phyloP scores from a whole-genome alignment of 1,140 invertebrate genomes.

The Whitmania pigra region DNA sequence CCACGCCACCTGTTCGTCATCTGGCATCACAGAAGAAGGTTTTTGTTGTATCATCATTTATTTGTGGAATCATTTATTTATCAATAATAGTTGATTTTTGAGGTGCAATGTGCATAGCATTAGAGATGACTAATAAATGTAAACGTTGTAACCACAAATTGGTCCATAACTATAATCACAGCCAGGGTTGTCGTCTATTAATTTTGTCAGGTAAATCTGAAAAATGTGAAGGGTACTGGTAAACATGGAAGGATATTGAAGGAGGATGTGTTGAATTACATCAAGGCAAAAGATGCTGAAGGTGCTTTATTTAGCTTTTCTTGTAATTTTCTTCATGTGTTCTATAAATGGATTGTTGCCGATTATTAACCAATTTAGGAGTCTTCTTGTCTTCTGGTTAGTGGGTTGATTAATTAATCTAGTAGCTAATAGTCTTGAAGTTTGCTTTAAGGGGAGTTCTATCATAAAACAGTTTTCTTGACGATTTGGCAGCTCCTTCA shows the following conservation, averaged over 20 bases:
- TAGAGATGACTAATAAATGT: too few species aligned
- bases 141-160: too few species aligned
- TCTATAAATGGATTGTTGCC: neutral
- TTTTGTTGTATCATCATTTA: conserved; percentile 26
- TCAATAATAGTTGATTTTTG: too few species aligned
- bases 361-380: neutral
- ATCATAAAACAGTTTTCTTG: too few species aligned
- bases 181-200: neutral
- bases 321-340: neutral
- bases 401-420: too few species aligned
- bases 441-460: too few species aligned
- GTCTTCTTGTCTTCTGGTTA: too few species aligned
- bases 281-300: conserved; percentile 24
- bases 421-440: too few species aligned
- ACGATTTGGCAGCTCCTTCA: conserved; percentile 8
- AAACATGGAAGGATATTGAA: conserved; percentile 83
- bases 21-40: conserved; percentile 79
- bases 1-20: conserved; percentile 83
- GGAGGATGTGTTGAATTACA: conserved; percentile 73
- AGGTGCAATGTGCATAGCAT: too few species aligned
- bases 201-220: conserved; percentile 55
- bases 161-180: too few species aligned
- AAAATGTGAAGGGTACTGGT: conserved; percentile 65
- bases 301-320: neutral
- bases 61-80: conserved; percentile 3